Evolutionary conservation across 2,888 invertebrate genomes (phyloP).

Genomic region (Chydorus sphaericus): DNA sequence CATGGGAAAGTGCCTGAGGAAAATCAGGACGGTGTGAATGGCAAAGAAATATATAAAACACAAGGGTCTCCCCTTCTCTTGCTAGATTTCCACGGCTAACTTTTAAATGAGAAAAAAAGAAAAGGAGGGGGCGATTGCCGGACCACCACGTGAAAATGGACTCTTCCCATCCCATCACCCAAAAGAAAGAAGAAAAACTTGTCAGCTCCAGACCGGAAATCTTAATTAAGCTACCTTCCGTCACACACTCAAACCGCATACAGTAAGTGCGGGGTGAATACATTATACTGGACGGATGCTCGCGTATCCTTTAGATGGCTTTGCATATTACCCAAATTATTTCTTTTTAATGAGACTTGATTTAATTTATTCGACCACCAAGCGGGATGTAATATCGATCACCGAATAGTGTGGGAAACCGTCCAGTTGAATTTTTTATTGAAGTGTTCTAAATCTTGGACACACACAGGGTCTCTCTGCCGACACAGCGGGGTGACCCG

Average conservation of each 20-base stretch:
- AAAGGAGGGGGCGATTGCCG: background rate
- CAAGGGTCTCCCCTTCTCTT: background rate
- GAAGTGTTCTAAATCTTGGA: conserved; percentile 3
- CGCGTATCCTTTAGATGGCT: no score
- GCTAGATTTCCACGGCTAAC: background rate
- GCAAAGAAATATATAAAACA: background rate
- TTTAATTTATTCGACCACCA: no score
- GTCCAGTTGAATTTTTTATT: conserved; percentile 2
- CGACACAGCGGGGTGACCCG: conserved; percentile 2
- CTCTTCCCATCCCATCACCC: background rate
- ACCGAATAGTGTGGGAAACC: conserved; percentile 6
- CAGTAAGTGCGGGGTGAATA: no score
- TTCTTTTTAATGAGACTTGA: no score
- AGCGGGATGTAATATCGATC: no score
- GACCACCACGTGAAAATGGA: conserved; percentile 8
- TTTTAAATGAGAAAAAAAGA: no score
- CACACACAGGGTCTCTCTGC: no score
- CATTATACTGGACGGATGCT: no score
- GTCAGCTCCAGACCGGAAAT: conserved; percentile 8
- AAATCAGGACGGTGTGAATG: conserved; percentile 7
- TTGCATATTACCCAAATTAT: no score
- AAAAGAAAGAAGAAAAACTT: background rate
- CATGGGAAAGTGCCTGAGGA: conserved; percentile 10
- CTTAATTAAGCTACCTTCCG: conserved; percentile 6
- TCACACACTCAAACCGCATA: background rate